A percentile compares a stretch with the other conserved stretches of the same genome.
phyloP scores from a whole-genome alignment of 2,797 vertebrate genomes.

The Meda fulgida region DNA sequence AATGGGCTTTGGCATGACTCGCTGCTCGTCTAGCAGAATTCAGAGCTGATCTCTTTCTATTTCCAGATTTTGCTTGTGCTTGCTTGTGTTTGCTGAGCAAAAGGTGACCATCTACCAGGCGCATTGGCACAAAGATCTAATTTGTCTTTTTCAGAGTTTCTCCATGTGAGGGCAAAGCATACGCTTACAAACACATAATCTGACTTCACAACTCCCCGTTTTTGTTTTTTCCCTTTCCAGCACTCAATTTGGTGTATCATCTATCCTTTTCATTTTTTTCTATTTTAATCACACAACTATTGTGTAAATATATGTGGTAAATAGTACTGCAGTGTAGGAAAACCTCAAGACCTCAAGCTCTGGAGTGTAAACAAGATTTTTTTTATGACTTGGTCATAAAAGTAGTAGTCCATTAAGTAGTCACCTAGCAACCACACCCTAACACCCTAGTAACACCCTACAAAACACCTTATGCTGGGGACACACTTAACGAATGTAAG shows the following conservation, averaged over 20 bases:
- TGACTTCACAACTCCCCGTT: neutral
- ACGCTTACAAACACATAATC: constrained; percentile 2
- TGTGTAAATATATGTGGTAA: neutral
- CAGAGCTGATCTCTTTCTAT: constrained; percentile 24
- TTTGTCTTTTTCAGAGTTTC: constrained; percentile 5
- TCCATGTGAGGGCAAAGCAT: neutral
- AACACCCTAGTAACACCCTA: neutral
- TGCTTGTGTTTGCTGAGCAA: constrained; percentile 40
- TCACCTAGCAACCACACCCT: neutral
- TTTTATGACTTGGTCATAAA: neutral
- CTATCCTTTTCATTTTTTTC: neutral
- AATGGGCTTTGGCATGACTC: constrained; percentile 30
- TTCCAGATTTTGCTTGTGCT: constrained; percentile 42
- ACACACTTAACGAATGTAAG: too few species aligned
- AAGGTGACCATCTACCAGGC: constrained; percentile 14
- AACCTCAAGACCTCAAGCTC: neutral
- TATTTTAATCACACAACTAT: neutral
- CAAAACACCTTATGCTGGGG: neutral
- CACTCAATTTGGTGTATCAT: neutral
- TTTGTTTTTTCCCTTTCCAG: neutral
- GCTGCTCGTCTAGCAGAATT: constrained; percentile 35
- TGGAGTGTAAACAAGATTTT: neutral
- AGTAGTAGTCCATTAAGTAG: neutral
- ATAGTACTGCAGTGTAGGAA: neutral
- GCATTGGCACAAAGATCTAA: constrained; percentile 33